These are phyloP conservation scores for Dichetophora obliterata DNA, from an alignment of 2,888 invertebrate species.

Conservation along the genomic window DNA sequence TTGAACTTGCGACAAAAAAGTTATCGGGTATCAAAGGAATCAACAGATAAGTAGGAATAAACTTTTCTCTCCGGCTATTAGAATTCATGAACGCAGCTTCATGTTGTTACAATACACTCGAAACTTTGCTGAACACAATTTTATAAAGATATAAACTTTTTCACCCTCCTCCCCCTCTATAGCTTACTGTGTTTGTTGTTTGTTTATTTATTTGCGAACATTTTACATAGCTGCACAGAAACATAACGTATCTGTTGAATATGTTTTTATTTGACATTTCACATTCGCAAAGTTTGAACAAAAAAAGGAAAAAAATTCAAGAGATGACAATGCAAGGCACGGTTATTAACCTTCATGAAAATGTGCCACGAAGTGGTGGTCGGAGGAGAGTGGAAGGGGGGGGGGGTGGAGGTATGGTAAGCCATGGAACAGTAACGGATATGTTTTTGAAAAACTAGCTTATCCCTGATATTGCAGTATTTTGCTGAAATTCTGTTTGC, in stretches of 20 bases:
- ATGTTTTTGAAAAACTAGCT: neutral
- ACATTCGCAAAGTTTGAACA: neutral
- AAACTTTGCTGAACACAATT: too few species aligned
- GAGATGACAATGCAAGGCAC: neutral
- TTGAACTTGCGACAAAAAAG: too few species aligned
- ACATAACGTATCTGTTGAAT: neutral
- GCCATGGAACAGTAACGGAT: neutral
- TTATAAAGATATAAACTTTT: too few species aligned
- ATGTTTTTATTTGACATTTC: neutral
- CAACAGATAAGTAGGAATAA: too few species aligned
- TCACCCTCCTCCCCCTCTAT: too few species aligned
- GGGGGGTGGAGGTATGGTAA: neutral
- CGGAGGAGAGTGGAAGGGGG: too few species aligned
- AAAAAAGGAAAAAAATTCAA: neutral
- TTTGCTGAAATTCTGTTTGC: neutral
- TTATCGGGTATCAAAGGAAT: too few species aligned
- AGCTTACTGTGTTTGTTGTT: too few species aligned
- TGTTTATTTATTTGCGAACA: too few species aligned
- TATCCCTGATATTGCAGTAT: neutral
- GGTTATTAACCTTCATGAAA: conserved; percentile 4
- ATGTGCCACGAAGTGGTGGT: neutral
- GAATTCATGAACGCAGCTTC: too few species aligned
- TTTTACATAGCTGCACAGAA: neutral
- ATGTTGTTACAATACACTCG: too few species aligned
- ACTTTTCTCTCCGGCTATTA: too few species aligned